Evolutionary conservation across 1,140 invertebrate species (phyloP), one percentile per base, ranked within the genome.

Genomic region (Diorhabda sublineata): DNA sequence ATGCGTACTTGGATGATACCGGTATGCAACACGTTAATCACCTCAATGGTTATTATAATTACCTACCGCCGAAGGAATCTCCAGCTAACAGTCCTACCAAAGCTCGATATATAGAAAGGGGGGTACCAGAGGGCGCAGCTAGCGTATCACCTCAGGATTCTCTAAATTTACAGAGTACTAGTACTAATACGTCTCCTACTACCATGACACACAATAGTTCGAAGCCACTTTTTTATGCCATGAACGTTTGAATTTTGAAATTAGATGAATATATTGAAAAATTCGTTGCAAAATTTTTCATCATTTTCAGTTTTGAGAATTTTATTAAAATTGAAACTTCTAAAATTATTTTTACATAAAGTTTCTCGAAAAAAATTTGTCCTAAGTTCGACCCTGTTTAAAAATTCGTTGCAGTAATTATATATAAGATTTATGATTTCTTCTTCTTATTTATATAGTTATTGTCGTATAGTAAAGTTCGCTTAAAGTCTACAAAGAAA

Each of bases 71-170:
- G 77, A 84, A 76, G 78, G 83, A 80, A 66, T 79, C 78, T 45
- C 77, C 74, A 64, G 80, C 68, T 61, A 82, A 80, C 73, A 83
- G 80, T 59, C 82, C 73, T 4, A 81, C 78, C 5, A 81, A 81
- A 71, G 77, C 80, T 7, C 76, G 80, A 56, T 81, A 80, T 61
- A 84, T 84, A 42, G 87, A 88, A 76, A 83, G 87, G 6, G 87
- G 87, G 2, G 86, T 88, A 4, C 87, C 87, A 4, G 87, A 88
- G 73, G 87, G 87, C 26, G 85, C 85, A 2, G 87, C 86, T 0
- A 87, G 86, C 56, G 83, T 86, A 0, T 83, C 85, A 0, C 81
- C 85, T 3, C 86, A 87, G 68, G 85, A 86, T 72, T 67, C 52
- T 60, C 26, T 59, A 9, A 64, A 43, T 42, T 26, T 43, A 58